Conservation (phyloP, 2,888 invertebrate species). For the Meteorus colon region DNA sequence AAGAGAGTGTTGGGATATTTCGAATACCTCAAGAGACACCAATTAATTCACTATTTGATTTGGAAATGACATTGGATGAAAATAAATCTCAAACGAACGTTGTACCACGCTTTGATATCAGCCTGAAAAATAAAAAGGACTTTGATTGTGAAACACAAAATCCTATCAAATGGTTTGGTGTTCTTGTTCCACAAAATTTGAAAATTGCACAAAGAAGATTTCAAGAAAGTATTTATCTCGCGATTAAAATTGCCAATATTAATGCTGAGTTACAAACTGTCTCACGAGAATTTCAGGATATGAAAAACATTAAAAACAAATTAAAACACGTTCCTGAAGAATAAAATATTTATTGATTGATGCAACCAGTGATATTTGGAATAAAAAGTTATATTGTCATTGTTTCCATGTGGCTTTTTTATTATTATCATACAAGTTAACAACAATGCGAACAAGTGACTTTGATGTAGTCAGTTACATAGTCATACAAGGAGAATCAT, state of each 20-base stretch:
- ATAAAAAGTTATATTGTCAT: constrained; percentile 1
- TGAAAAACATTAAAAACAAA: constrained; percentile 57
- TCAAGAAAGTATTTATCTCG: constrained; percentile 80
- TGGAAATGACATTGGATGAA: constrained; percentile 64
- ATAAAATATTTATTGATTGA: neutral
- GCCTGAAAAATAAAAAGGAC: constrained; percentile 63
- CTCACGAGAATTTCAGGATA: constrained; percentile 65
- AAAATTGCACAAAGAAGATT: constrained; percentile 84
- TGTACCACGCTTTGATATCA: constrained; percentile 64
- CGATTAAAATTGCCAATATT: constrained; percentile 81
- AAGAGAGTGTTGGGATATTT: constrained; percentile 80
- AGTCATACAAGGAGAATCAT: too few relatives aligned
- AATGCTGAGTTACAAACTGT: constrained; percentile 77
- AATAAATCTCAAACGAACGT: constrained; percentile 47
- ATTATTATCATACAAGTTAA: too few relatives aligned
- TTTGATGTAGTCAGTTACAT: too few relatives aligned
- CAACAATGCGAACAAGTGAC: too few relatives aligned
- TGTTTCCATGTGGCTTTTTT: too few relatives aligned
- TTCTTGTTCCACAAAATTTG: constrained; percentile 87
- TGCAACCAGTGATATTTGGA: neutral
- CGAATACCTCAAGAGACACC: constrained; percentile 79
- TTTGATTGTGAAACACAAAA: constrained; percentile 74
- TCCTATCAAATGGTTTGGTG: constrained; percentile 91
- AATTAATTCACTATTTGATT: constrained; percentile 63
- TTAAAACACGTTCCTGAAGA: constrained; percentile 31